Conservation (phyloP, 2,888 invertebrate species). For the Sarcophaga caerulescens region DNA sequence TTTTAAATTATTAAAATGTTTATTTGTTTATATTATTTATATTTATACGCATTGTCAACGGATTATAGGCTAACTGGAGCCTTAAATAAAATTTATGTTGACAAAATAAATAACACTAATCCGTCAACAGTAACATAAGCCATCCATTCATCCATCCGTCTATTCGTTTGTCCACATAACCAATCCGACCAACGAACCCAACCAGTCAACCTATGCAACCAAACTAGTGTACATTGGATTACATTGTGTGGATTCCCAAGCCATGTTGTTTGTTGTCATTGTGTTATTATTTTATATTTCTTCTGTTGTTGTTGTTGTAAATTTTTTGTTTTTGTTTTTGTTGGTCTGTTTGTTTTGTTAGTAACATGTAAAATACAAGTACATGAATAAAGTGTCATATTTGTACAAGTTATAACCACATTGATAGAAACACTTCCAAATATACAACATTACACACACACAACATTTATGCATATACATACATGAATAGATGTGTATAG, state of each 20-base stretch:
- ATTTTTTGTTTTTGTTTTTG: neutral
- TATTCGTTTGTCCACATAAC: neutral
- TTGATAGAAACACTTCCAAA: slow-evolving; percentile 20
- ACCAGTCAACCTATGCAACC: neutral
- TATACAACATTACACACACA: neutral
- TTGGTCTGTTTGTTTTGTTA: slow-evolving; percentile 21
- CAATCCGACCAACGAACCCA: neutral
- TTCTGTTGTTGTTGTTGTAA: neutral
- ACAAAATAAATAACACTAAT: slow-evolving; percentile 62
- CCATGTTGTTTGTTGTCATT: neutral
- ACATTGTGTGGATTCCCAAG: neutral
- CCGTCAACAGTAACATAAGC: slow-evolving; percentile 52
- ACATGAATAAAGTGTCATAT: slow-evolving; percentile 49
- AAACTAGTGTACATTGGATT: neutral
- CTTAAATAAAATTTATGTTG: slow-evolving; percentile 47
- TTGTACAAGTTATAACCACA: slow-evolving; percentile 49
- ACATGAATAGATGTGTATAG: neutral
- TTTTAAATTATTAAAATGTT: neutral
- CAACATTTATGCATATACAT: neutral
- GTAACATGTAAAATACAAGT: slow-evolving; percentile 24
- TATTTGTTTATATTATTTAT: slow-evolving; percentile 4
- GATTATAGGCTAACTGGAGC: slow-evolving; percentile 28
- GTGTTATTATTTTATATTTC: slow-evolving; percentile 2
- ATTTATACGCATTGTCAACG: slow-evolving; percentile 22
- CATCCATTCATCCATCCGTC: neutral